Evolutionary conservation across 2,113 vertebrate species (phyloP).

Genomic region (Rafetus swinhoei): DNA sequence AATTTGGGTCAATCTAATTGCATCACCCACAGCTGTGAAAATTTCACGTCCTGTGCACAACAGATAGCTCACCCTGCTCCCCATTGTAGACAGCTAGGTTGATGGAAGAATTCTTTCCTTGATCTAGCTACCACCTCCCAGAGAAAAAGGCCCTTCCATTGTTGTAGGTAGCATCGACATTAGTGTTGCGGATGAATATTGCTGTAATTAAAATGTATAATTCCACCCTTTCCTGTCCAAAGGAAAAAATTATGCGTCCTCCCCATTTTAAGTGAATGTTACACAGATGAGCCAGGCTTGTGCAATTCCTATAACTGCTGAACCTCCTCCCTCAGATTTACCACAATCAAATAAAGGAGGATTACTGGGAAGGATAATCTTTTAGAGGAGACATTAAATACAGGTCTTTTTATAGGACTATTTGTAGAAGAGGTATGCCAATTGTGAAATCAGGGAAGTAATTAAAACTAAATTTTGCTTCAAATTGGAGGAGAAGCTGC

Average conservation of each 20-base stretch:
- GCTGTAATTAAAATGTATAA: background rate
- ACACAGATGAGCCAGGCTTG: background rate
- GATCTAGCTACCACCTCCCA: background rate
- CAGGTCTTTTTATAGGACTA: background rate
- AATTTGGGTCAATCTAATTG: background rate
- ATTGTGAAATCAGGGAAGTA: background rate
- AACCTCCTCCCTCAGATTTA: background rate
- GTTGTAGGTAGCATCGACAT: background rate
- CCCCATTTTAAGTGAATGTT: background rate
- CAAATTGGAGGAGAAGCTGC: background rate
- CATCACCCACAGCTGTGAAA: background rate
- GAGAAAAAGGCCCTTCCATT: background rate
- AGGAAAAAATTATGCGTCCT: background rate
- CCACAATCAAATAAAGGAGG: background rate
- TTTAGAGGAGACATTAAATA: background rate
- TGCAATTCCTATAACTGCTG: background rate
- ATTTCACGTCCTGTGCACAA: background rate
- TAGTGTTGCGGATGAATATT: background rate
- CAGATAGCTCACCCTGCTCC: background rate
- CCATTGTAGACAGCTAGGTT: background rate
- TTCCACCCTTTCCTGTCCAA: constrained; percentile 12
- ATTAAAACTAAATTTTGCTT: background rate
- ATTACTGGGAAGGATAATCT: background rate
- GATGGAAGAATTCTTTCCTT: background rate
- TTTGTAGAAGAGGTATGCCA: background rate